Conservation (phyloP, 2,888 invertebrate genomes). For the Heteromyza rotundicornis region DNA sequence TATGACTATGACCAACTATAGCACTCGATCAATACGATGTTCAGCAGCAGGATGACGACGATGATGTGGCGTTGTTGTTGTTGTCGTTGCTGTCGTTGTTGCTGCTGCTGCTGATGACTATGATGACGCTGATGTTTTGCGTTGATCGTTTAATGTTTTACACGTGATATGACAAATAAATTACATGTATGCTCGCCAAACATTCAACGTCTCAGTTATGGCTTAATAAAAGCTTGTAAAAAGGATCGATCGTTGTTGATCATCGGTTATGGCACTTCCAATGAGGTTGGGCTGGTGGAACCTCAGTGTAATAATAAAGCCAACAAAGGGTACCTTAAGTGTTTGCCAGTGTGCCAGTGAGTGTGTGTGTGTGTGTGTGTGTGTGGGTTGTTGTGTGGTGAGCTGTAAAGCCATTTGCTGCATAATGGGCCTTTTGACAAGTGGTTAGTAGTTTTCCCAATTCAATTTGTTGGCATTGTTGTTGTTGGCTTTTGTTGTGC, state of each 20-base stretch:
- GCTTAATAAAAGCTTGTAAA: slow-evolving; percentile 50
- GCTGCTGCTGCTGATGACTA: slow-evolving; percentile 31
- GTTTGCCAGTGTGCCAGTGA: neutral
- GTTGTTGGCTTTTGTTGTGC: neutral
- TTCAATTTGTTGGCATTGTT: neutral
- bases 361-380: neutral
- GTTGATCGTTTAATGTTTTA: slow-evolving; percentile 55
- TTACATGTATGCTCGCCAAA: slow-evolving; percentile 55
- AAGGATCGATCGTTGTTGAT: slow-evolving; percentile 37
- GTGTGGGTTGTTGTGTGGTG: neutral
- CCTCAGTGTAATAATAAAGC: neutral
- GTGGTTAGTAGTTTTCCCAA: neutral
- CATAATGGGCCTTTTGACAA: neutral
- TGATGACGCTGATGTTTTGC: slow-evolving; percentile 13
- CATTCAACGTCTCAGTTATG: slow-evolving; percentile 38
- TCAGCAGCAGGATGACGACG: neutral
- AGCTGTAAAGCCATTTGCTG: neutral
- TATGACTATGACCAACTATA: neutral
- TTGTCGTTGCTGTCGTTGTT: slow-evolving; percentile 18
- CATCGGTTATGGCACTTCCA: slow-evolving; percentile 12
- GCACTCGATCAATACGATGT: neutral
- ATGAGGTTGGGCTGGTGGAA: too few species aligned
- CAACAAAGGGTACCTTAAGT: neutral
- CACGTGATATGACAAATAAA: slow-evolving; percentile 62
- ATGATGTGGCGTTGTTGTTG: slow-evolving; percentile 21